Evolutionary conservation across 64 coral and sea anemone genomes (phyloP).

Genomic region (Astreopora myriophthalma): DNA sequence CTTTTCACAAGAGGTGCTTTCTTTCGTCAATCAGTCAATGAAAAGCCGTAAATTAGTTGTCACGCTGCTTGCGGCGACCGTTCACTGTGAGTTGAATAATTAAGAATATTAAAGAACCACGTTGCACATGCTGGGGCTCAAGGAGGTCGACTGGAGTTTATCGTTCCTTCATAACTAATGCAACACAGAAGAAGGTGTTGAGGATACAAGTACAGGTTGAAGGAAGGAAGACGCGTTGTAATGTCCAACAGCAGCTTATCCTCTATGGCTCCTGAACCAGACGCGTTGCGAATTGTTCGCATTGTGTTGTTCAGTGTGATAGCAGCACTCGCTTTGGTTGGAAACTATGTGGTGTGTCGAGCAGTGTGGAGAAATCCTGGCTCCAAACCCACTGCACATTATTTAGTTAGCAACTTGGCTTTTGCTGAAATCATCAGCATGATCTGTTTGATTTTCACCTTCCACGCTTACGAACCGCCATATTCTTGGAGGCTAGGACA

Average conservation of each 20-base stretch:
- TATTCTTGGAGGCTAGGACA: conserved; percentile 74
- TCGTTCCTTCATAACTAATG: too few species aligned
- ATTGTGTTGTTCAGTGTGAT: conserved; percentile 19
- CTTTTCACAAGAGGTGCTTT: background rate
- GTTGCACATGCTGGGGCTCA: background rate
- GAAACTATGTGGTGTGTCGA: conserved; percentile 58
- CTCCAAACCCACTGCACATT: conserved; percentile 41
- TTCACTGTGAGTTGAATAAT: background rate
- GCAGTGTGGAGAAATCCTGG: conserved; percentile 12
- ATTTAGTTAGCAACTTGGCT: conserved; percentile 81
- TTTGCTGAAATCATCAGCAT: conserved; percentile 78
- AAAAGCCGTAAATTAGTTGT: background rate
- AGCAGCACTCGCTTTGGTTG: conserved; percentile 32
- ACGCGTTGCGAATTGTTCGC: conserved; percentile 10
- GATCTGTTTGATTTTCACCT: conserved; percentile 20
- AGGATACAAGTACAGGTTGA: background rate
- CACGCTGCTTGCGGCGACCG: background rate
- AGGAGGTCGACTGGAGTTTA: too few species aligned
- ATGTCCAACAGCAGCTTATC: background rate
- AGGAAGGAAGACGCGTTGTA: background rate
- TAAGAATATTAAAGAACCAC: background rate
- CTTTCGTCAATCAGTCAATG: background rate
- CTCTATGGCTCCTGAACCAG: conserved; percentile 11
- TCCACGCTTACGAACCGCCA: conserved; percentile 56
- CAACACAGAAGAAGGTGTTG: background rate